phyloP scores from a whole-genome alignment of 2,113 vertebrate genomes.

The Triplophysa siluroides region DNA sequence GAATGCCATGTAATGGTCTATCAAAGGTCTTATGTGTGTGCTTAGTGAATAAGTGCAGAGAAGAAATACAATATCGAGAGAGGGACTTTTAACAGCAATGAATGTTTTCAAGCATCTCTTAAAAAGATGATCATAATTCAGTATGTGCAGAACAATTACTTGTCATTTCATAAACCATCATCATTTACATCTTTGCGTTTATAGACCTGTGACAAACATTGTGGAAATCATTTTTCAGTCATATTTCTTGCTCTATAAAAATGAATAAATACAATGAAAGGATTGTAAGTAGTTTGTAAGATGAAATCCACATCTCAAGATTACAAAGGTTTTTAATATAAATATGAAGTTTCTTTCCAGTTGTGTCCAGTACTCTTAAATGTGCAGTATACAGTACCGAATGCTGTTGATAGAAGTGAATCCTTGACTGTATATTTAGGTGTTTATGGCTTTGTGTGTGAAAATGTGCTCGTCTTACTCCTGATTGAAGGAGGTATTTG shows the following conservation, averaged over 20 bases:
- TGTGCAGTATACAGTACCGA: conserved; percentile 25
- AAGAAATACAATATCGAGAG: neutral
- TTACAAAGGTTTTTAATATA: conserved; percentile 11
- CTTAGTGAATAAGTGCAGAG: conserved; percentile 34
- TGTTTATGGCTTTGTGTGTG: conserved; percentile 43
- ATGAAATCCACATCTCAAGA: conserved; percentile 8
- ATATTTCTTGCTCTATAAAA: neutral
- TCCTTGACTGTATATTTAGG: neutral
- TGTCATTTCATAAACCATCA: neutral
- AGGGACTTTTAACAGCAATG: neutral
- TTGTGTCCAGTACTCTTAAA: conserved; percentile 1
- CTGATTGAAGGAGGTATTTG: conserved; percentile 56
- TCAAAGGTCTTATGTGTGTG: neutral
- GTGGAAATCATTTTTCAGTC: neutral
- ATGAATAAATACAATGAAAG: conserved; percentile 13
- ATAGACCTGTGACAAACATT: neutral
- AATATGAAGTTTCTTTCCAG: conserved; percentile 13
- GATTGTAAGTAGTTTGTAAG: neutral
- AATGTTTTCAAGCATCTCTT: neutral
- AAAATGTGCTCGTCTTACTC: conserved; percentile 57
- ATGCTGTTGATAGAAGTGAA: neutral
- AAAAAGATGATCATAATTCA: neutral
- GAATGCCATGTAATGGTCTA: neutral
- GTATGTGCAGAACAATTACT: neutral
- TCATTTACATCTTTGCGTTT: too few relatives aligned